Base-by-base conservation (phyloP, 2,113 vertebrate species). In the Entelurus aequoreus region DNA sequence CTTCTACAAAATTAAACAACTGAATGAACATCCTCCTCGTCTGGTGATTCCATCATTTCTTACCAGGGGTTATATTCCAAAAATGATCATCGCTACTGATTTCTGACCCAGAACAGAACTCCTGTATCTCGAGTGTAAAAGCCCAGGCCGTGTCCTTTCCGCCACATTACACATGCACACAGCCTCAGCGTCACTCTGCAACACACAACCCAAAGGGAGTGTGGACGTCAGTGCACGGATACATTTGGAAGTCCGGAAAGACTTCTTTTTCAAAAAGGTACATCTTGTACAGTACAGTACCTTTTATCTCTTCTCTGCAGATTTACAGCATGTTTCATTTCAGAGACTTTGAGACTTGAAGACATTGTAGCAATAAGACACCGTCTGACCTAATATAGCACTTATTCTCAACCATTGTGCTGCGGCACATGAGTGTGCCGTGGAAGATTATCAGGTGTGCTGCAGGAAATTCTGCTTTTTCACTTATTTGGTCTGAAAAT, bases 161-260 rank as follows among this genome's bases (percentile, higher is more conserved):
- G 54, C 63, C 65, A 74, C 72, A 76, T 78, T 78, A 65, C 37
- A 71, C 65, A 77, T 83, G 79, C 67, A 62, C 69, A 53, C 42
- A 51, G 76, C 70, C 65, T 79, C 64, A 19, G 8, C 47, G 8
- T 61, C 11, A 54, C 68, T 68, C 74, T 10, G 21, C 53, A 70
- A 66, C 60, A 72, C 54, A 57, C 6, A 15, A 62, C 74, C 76
- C 77, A 63, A 13, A 53, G 84, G 79, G 82, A 86, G 72, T 69
- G 62, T 74, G 70, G 61, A 60, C 8, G 3, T 42, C 9, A 40
- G 64, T 64, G 72, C 74, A 77, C 12, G 48, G 52, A 67, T 64
- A 8, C 54, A 40, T 16, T 7, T 15, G 38, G 53, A 63, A 21
- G 11, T 53, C 49, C 38, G 6, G 44, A 5, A 50, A 50, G 14